phyloP scores from a whole-genome alignment of 2,797 vertebrate species.

The Cossypha polioptera region DNA sequence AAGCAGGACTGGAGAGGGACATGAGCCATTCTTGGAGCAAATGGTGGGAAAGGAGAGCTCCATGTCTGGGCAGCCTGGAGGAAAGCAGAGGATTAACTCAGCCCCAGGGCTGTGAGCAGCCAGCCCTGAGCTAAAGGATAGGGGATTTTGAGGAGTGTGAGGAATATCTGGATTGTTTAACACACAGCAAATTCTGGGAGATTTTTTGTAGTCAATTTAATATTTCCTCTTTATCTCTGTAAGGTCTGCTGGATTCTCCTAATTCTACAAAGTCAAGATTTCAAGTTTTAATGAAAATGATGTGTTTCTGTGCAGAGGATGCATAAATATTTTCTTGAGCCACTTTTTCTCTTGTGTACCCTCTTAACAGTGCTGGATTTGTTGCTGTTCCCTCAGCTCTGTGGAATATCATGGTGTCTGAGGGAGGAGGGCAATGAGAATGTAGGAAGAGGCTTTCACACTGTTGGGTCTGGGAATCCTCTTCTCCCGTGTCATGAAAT shows the following conservation, averaged over 20 bases:
- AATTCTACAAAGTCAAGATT: neutral
- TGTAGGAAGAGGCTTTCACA: neutral
- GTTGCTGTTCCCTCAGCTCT: neutral
- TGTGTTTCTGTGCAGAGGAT: neutral
- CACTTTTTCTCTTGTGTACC: neutral
- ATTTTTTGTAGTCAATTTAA: neutral
- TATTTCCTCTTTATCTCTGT: neutral
- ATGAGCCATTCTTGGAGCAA: rapidly evolving
- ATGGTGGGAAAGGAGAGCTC: neutral
- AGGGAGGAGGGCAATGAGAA: neutral
- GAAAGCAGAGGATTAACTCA: neutral
- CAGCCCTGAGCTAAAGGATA: neutral
- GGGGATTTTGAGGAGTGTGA: neutral
- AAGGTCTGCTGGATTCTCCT: neutral
- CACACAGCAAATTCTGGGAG: neutral
- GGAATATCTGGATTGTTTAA: neutral
- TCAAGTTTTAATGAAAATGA: neutral
- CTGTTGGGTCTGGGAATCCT: neutral
- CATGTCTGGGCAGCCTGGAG: neutral
- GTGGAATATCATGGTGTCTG: neutral
- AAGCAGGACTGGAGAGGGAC: neutral
- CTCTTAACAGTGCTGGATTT: neutral
- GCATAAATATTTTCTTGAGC: neutral
- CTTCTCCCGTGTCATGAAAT: rapidly evolving
- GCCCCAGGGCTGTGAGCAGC: neutral